Evolutionary conservation across 2,113 vertebrate genomes (phyloP).

Genomic region (Pipra filicauda): DNA sequence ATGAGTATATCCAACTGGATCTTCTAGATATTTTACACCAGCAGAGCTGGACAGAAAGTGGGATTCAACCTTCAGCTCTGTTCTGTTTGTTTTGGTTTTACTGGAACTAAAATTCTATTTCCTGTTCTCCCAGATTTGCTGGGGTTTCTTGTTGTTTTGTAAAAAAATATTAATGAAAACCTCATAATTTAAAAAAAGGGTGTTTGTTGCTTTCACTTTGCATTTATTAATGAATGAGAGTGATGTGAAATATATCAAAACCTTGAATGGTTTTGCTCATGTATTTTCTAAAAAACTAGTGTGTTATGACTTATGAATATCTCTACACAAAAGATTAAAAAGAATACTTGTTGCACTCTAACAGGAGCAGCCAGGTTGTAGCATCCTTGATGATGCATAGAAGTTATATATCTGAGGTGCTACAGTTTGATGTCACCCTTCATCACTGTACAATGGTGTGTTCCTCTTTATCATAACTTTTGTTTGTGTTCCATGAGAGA

Average conservation of each 20-base stretch:
- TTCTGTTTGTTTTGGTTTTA: neutral
- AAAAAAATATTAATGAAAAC: neutral
- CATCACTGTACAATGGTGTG: rapidly evolving
- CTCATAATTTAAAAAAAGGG: neutral
- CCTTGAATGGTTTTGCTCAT: neutral
- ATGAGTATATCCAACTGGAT: neutral
- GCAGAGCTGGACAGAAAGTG: neutral
- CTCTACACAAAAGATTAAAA: neutral
- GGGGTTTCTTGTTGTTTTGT: neutral
- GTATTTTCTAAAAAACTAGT: neutral
- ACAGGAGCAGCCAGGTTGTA: neutral
- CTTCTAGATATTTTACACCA: neutral
- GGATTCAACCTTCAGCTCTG: neutral
- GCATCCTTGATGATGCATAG: neutral
- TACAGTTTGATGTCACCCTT: neutral
- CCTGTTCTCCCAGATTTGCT: neutral
- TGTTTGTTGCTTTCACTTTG: neutral
- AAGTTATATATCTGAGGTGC: neutral
- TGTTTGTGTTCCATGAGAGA: neutral
- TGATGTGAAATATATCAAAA: neutral
- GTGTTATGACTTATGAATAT: neutral
- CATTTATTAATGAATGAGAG: neutral
- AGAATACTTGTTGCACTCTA: neutral
- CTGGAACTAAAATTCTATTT: neutral
- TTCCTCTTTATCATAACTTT: neutral